Base-by-base conservation (phyloP, 2,113 vertebrate genomes). In the Spilogale gracilis region DNA sequence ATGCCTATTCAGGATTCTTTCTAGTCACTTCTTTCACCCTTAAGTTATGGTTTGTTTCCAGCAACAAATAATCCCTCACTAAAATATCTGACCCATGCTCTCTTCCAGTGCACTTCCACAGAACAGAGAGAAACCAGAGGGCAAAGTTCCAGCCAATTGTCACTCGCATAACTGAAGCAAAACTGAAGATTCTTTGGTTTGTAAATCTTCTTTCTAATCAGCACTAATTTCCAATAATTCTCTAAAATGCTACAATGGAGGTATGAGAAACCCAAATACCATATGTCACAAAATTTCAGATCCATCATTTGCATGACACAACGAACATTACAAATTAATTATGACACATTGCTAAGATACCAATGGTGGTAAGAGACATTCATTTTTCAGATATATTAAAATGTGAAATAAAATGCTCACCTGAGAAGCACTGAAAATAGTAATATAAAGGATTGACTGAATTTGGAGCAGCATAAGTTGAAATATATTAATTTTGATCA, bases 111-210 rank as follows among this genome's bases (percentile, higher is more conserved):
- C n/a, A 27, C 65, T 90, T 94, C 76, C 54, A 61, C 17, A 79
- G 43, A 97, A 60, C 73, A 90, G 30, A 78, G 27, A 85, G 20
- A 81, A 65, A 45, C 1, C 43, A 21, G 11, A 63, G 45, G 14
- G 27, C 30, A 80, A 83, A 85, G 16, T 23, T 32, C 23, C 73
- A 96, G 23, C 14, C 25, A 54, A 52, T 38, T 81, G 52, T 71
- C 43, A 89, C 71, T 9, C 25, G 48, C 25, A 13, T 38, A 82
- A 69, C 21, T 23, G 27, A 65, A 65, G 63, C 27, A 65, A 61
- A 69, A 86, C 27, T 88, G n/a, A 93, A 3, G 99, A 30, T 13
- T 81, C n/a, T 52, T 80, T 48, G 48, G 58, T 95, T 89, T 88
- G 38, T 4, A 80, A 27, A 61, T 52, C 56, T 52, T 69, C 32